Conservation (phyloP, 2,888 invertebrate species). For the Pilophorus perplexus region DNA sequence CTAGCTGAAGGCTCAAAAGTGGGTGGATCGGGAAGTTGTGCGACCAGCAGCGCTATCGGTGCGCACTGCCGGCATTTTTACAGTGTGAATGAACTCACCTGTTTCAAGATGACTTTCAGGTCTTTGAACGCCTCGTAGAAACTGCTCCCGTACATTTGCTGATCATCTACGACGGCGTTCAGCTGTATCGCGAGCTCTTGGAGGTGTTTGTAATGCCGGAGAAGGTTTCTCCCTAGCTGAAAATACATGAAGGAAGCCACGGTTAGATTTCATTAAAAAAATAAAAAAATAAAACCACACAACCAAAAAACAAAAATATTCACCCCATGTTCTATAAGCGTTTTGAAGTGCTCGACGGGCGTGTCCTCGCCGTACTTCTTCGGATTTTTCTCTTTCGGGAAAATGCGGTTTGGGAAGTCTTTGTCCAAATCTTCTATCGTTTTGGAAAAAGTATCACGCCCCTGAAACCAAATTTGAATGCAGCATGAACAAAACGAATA, state of each 20-base stretch:
- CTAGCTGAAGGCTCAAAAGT: too few species aligned
- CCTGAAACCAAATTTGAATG: constrained; percentile 9
- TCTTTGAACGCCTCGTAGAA: constrained; percentile 6
- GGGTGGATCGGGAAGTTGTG: too few species aligned
- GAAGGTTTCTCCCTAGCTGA: constrained; percentile 14
- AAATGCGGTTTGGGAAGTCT: constrained; percentile 25
- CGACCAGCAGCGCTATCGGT: too few species aligned
- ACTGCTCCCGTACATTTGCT: not conserved
- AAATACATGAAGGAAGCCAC: too few species aligned
- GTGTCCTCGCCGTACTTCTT: not conserved
- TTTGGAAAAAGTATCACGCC: not conserved
- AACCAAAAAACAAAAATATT: too few species aligned
- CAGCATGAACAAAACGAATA: too few species aligned
- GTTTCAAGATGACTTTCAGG: constrained; percentile 15
- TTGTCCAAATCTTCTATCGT: constrained; percentile 21
- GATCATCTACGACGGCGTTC: constrained; percentile 9
- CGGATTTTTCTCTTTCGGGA: not conserved
- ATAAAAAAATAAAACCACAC: too few species aligned
- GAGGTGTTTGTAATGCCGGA: constrained; percentile 14
- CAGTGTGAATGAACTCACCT: constrained; percentile 15
- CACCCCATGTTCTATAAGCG: too few species aligned
- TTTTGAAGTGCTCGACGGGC: not conserved
- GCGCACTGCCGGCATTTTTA: too few species aligned
- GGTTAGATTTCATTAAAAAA: too few species aligned
- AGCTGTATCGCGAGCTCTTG: constrained; percentile 25